Evolutionary conservation across 1,140 invertebrate species (phyloP), one percentile per base, ranked within the genome.

Genomic region (Calephelis nemesis): DNA sequence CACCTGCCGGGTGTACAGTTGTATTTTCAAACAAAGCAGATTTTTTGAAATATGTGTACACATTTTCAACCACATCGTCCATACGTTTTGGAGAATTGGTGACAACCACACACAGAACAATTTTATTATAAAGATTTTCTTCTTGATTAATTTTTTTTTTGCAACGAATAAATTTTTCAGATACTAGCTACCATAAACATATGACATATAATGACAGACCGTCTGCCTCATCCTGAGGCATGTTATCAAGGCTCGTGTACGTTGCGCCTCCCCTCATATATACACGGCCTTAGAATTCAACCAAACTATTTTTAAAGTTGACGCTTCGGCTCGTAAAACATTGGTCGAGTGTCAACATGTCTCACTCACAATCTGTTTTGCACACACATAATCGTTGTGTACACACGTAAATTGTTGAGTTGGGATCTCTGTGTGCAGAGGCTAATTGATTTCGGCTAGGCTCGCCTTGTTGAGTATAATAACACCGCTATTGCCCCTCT

Each of bases 381-480:
- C 70, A 76, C 76, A 82, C 79, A 82, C 77, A 84, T 74, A 79
- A 81, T 82, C 72, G 68, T 60, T 74, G 72, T 63, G 70, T 70
- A 80, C 71, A 82, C 75, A 82, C 74, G 80, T 76, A 84, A 82
- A 81, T 79, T 76, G 74, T 76, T 74, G 78, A 50, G 70, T 66
- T 63, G 65, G 69, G 73, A 63, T 69, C 76, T 72, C 69, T 86
- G 84, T 84, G 74, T 84, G 73, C 72, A 42, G n/a, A 76, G 73
- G 76, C 79, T 86, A 86, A 86, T 86, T 84, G 84, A 82, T 80
- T 86, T 81, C 78, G 72, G 77, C 70, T 72, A 69, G 74, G 75
- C 71, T 70, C 71, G 74, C 76, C 74, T 72, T 75, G 74, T 67
- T 72, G 74, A 72, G 67, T 75, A 74, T 67, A 67, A 67, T 67